Evolutionary conservation across 2,888 invertebrate species (phyloP), one percentile per base, ranked within the genome.

Genomic region (Synergus umbraculus): DNA sequence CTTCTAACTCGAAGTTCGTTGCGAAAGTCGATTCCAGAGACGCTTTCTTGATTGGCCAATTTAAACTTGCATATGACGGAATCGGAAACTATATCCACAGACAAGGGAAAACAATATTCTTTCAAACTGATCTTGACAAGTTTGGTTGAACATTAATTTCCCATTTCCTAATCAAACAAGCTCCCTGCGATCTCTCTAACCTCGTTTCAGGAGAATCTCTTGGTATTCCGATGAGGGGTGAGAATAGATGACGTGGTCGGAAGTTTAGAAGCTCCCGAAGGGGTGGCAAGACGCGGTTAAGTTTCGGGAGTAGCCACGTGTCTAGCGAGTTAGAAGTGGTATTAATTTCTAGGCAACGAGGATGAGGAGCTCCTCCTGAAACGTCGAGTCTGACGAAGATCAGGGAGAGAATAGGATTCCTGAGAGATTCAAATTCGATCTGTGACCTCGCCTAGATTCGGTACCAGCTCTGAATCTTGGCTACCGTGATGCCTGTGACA

Each of bases 161-260:
- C 63, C 29, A 44, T 76, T 54, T 76, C 22, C 76, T 64, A 63
- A 64, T 73, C 73, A 73, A 73, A 73, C 73, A 73, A 73, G 54
- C 54, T n/a, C 37, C 37, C n/a, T 54, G 37, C 18, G 54, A 22
- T 67, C 22, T 29, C 63, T 63, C 29, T 63, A 63, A 63, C 63
- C 29, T 67, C 10, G 8, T 15, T 46, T 69, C 22, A 29, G 15
- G 9, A 29, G 54, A 29, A 54, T 54, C 73, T 73, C 73, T 73
- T 73, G 73, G 73, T 73, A 73, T 58, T 73, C 54, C 43, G 46
- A 44, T 82, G 83, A 79, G 80, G 82, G 81, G 81, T 79, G 88
- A 87, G 84, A 89, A 89, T 88, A 84, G 88, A 89, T 87, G 89
- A 86, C 87, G 88, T 83, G 87, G 88, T 87, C 84, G 83, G 85